A percentile compares a stretch with the other conserved stretches of the same genome.
phyloP scores from a whole-genome alignment of 2,113 vertebrate genomes.

The Thryonomys swinderianus region DNA sequence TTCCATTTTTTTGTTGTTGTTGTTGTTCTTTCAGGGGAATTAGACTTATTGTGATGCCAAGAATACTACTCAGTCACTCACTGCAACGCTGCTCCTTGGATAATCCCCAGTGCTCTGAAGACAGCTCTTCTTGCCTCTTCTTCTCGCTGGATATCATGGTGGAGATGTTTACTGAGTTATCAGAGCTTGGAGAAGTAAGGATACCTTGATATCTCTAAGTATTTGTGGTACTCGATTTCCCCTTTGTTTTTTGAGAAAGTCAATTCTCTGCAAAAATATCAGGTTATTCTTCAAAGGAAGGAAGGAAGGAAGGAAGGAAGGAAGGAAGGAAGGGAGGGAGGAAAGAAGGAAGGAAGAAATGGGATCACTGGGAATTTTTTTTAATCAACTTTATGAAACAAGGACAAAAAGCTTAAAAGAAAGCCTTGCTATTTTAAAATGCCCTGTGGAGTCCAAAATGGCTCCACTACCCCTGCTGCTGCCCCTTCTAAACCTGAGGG shows the following conservation, averaged over 20 bases:
- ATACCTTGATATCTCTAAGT: conserved; percentile 33
- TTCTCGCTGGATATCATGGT: not conserved
- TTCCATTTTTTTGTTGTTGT: not conserved
- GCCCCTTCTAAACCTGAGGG: not conserved
- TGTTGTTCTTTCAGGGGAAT: too few species aligned
- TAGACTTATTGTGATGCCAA: not conserved
- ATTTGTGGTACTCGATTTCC: conserved; percentile 16
- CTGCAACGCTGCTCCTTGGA: not conserved
- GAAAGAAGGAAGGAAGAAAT: too few species aligned
- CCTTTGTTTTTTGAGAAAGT: conserved; percentile 40
- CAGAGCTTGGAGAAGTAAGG: not conserved
- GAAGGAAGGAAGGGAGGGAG: not conserved
- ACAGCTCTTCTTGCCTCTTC: not conserved
- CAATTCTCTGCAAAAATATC: conserved; percentile 47
- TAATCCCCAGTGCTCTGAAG: not conserved
- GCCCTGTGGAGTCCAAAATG: not conserved
- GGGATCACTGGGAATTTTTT: not conserved
- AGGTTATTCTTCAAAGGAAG: conserved; percentile 51
- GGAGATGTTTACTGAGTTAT: conserved; percentile 2
- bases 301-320: conserved; percentile 24
- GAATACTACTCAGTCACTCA: not conserved
- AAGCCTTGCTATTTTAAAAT: conserved; percentile 45
- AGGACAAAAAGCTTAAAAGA: conserved; percentile 13
- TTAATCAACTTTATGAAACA: not conserved
- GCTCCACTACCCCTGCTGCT: not conserved